phyloP scores from a whole-genome alignment of 2,888 invertebrate species.

The Drosophila infuscata region DNA sequence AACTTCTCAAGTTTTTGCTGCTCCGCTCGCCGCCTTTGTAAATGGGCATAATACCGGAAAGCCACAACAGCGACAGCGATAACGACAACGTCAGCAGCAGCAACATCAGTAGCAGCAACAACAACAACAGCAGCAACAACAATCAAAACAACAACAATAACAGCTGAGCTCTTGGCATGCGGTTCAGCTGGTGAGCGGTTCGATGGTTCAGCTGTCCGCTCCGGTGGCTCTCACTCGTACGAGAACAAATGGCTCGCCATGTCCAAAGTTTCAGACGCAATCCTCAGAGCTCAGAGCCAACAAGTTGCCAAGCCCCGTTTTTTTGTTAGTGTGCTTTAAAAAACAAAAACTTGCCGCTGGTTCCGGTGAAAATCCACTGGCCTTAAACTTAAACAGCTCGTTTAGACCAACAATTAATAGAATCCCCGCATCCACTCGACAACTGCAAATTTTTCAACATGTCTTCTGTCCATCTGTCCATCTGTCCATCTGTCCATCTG shows the following conservation, averaged over 20 bases:
- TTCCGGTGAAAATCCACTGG: slow-evolving; percentile 74
- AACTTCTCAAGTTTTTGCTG: slow-evolving; percentile 69
- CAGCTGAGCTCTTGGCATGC: slow-evolving; percentile 71
- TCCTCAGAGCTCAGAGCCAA: background rate
- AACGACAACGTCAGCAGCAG: slow-evolving; percentile 28
- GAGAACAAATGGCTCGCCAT: slow-evolving; percentile 58
- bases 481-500: background rate
- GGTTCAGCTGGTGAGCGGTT: slow-evolving; percentile 48
- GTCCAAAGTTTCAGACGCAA: slow-evolving; percentile 24
- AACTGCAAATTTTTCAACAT: slow-evolving; percentile 63
- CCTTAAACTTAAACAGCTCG: slow-evolving; percentile 55
- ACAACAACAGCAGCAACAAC: slow-evolving; percentile 31
- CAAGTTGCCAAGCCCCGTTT: background rate
- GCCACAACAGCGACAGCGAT: slow-evolving; percentile 65
- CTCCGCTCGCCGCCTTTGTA: slow-evolving; percentile 64
- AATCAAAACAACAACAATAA: slow-evolving; percentile 48
- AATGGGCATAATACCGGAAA: slow-evolving; percentile 81
- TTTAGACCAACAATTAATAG: slow-evolving; percentile 75
- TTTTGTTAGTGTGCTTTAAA: background rate
- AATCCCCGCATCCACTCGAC: slow-evolving; percentile 65
- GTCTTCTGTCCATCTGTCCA: background rate
- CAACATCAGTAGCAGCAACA: background rate
- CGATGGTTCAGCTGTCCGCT: slow-evolving; percentile 57
- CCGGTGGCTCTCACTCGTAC: slow-evolving; percentile 60
- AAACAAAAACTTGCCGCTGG: slow-evolving; percentile 58